These are phyloP conservation scores for Phaedon cochleariae DNA, from an alignment of 2,888 invertebrate genomes.

Conservation along the genomic window DNA sequence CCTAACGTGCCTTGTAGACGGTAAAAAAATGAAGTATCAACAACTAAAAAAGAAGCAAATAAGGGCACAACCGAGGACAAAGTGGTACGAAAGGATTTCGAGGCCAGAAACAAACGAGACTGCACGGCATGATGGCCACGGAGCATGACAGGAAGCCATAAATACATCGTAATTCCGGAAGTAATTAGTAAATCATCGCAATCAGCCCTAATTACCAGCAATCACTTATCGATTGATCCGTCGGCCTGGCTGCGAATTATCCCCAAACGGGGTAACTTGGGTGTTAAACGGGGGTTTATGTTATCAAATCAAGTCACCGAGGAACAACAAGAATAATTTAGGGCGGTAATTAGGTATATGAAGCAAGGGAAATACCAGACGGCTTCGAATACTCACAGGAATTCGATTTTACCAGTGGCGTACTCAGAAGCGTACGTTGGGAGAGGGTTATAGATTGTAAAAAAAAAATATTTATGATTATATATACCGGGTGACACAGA, in stretches of 20 bases:
- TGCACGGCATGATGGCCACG: slow-evolving; percentile 38
- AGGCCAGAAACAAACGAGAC: slow-evolving; percentile 1
- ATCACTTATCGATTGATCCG: slow-evolving; percentile 49
- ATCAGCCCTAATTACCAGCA: slow-evolving; percentile 48
- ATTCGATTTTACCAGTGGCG: no score
- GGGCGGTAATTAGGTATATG: no score
- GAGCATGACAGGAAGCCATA: slow-evolving; percentile 51
- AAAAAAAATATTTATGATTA: no score
- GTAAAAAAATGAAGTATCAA: no score
- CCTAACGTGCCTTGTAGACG: no score
- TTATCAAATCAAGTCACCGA: background rate
- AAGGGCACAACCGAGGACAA: slow-evolving; percentile 1
- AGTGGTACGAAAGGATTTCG: slow-evolving; percentile 24
- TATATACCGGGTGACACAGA: no score
- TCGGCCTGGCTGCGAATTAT: slow-evolving; percentile 19
- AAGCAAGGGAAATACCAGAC: no score
- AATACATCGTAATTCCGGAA: slow-evolving; percentile 51
- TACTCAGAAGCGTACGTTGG: no score
- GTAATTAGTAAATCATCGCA: slow-evolving; percentile 58
- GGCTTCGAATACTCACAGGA: no score
- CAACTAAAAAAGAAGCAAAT: no score
- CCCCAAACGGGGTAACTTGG: background rate
- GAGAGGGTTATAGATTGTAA: no score
- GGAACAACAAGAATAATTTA: background rate
- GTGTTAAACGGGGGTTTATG: background rate